phyloP scores from a whole-genome alignment of 2,888 invertebrate genomes.

The Tachina lurida region DNA sequence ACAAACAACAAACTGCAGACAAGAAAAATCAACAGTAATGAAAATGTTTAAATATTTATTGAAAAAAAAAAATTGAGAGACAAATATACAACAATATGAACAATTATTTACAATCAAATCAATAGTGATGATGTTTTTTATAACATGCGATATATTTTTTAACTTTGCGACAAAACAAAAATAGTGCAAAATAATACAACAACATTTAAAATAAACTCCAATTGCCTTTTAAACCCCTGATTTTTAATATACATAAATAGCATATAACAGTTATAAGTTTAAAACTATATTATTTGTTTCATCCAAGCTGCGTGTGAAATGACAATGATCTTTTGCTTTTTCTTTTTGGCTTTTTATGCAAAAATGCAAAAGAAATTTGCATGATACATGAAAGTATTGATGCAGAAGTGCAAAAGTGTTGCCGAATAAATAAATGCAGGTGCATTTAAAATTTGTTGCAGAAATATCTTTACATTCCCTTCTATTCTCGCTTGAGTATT shows the following conservation, averaged over 20 bases:
- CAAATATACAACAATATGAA: slow-evolving; percentile 57
- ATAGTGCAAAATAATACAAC: slow-evolving; percentile 71
- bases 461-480: too few species aligned
- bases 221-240: slow-evolving; percentile 63
- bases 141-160: slow-evolving; percentile 59
- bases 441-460: too few species aligned
- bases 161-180: slow-evolving; percentile 70
- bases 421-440: too few species aligned
- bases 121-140: slow-evolving; percentile 69
- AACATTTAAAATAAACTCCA: slow-evolving; percentile 46
- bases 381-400: too few species aligned
- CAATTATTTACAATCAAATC: slow-evolving; percentile 72
- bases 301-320: background rate
- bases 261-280: slow-evolving; percentile 44
- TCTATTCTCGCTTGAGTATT: too few species aligned
- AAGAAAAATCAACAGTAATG: slow-evolving; percentile 24
- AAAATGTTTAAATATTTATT: slow-evolving; percentile 65
- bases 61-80: slow-evolving; percentile 19
- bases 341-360: background rate
- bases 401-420: background rate
- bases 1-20: slow-evolving; percentile 37
- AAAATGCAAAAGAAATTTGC: too few species aligned
- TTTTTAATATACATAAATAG: slow-evolving; percentile 39
- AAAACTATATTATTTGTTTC: background rate
- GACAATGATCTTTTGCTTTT: background rate